Evolutionary conservation across 2,797 vertebrate genomes (phyloP), one percentile per base, ranked within the genome.

Genomic region (Coendou prehensilis): DNA sequence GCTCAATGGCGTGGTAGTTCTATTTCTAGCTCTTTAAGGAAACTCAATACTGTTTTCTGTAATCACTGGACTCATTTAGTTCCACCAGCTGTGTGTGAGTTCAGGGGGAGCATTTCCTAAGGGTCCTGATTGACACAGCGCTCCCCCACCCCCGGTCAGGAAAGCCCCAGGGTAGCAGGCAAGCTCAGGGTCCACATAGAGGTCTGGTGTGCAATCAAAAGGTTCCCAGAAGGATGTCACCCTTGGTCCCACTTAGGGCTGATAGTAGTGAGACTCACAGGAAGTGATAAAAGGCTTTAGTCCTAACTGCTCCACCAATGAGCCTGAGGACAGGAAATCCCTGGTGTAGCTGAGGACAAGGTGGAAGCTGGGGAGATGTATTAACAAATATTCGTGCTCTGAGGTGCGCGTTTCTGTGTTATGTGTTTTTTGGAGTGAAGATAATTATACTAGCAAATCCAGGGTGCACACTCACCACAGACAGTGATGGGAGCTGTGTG

Each of bases 81-180:
- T 10, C 15, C 17, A 20, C 6, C 6, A 22, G 5, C 22, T 52
- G 33, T 17, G 22, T 6, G 26, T 10, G 71, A 45, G 33, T 15
- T 54, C 2, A 3, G 28, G 26, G 15, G 18, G 2, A 1, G 47
- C 6, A 14, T 23, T 92, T 87, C 52, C 54, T 52, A 76, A 82
- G 11, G 67, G 11, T n/a, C 28, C 5, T 26, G 18, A 10, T 26
- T 22, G 8, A 57, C 20, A 64, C 61, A 93, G 80, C 5, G 2
- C 30, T 9, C n/a, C 30, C 17, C 2, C 9, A 17, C 6, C 26
- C 9, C 17, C 30, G 50, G 47, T 0, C 30, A 2, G 5, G 23
- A 41, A 33, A 56, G 6, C 4, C 9, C 20, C 17, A 28, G 52
- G 7, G 0, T 76, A 73, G 28, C 9, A 20, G 1, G 6, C 0